phyloP scores from a whole-genome alignment of 35 echinoderm and acorn worm genomes.

The Apostichopus japonicus region DNA sequence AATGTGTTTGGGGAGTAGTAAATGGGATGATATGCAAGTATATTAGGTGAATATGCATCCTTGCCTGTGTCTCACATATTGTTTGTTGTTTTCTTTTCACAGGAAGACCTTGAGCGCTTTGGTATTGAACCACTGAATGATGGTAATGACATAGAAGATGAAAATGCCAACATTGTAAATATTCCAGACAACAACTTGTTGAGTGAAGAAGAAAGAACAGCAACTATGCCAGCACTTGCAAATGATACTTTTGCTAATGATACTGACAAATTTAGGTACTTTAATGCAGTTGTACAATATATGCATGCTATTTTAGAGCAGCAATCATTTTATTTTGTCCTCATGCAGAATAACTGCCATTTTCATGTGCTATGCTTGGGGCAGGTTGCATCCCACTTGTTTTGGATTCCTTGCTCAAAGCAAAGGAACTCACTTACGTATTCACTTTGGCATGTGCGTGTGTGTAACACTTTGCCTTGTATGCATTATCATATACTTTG shows the following conservation, averaged over 20 bases:
- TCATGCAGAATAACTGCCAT: too few species aligned
- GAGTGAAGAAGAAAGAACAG: background rate
- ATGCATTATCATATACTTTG: too few species aligned
- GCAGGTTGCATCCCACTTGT: too few species aligned
- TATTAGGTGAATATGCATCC: too few species aligned
- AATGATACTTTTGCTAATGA: background rate
- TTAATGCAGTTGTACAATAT: background rate
- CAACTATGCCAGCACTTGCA: background rate
- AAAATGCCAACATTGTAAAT: background rate
- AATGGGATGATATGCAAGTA: too few species aligned
- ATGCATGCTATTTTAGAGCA: background rate
- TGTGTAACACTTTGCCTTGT: too few species aligned
- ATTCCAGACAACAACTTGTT: background rate
- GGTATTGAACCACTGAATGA: background rate
- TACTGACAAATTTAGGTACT: background rate
- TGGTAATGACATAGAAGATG: background rate
- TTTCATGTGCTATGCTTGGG: too few species aligned
- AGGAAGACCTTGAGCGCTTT: background rate
- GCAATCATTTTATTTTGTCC: background rate
- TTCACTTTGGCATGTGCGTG: too few species aligned
- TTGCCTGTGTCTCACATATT: too few species aligned
- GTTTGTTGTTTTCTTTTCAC: background rate
- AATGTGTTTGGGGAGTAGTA: too few species aligned
- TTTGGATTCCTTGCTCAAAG: too few species aligned
- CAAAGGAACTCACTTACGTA: too few species aligned